Base-by-base conservation (phyloP, 2,113 vertebrate species). In the Trachemys scripta region DNA sequence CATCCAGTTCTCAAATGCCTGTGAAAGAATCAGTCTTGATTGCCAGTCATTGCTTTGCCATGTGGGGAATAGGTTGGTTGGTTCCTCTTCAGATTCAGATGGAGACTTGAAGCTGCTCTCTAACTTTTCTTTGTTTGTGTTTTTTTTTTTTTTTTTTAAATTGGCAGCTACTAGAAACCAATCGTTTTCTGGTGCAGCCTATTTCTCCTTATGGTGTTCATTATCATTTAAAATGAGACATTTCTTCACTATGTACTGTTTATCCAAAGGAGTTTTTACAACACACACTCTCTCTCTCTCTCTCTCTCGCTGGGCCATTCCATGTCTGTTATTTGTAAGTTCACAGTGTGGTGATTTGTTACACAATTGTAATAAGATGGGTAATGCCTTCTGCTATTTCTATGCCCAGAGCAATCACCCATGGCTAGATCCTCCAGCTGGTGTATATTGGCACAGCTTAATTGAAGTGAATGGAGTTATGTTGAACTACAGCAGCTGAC, bases 241-340 rank as follows among this genome's bases (percentile, higher is more conserved):
- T 57, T n/a, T 31, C 51, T 14, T 51, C 80, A 79, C 87, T 89
- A 51, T 76, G 54, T 85, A 57, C 62, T n/a, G 80, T 0, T 0
- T 27, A 85, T 42, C 86, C 84, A 0, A 5, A 69, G 54, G 84
- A 29, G 24, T 82, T 95, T 95, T 90, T 84, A 80, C 80, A 85
- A 35, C 59, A 14, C 11, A 49, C 57, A 25, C 1, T 1, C 82
- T 4, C 42, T 42, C 42, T 42, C 42, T 42, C 42, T 42, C 42
- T 42, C 42, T 42, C 42, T 4, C 42, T 42, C 87, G 51, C 93
- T 3, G 57, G 69, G 29, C 42, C 47, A 16, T 54, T 76, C 75
- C 91, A 87, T 93, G 19, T 42, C n/a, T 83, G 80, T n/a, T 59
- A 51, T 54, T 92, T 89, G 42, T 53, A 87, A 89, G 83, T 94